Conservation (phyloP, 2,888 invertebrate species). For the Clitarchus hookeri region DNA sequence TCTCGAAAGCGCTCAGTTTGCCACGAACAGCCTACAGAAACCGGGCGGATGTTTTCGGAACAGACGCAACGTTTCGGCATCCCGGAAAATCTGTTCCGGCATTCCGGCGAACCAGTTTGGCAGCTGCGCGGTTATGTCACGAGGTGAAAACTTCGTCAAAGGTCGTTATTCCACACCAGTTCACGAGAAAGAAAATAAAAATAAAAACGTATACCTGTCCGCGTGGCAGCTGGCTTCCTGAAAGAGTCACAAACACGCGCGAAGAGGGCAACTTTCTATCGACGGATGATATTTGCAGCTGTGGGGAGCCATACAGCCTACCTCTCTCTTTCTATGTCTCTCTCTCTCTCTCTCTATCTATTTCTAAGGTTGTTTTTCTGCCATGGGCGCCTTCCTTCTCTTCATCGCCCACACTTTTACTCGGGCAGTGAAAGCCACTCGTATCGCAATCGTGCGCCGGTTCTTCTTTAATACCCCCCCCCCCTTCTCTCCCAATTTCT, state of each 20-base stretch:
- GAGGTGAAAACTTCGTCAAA: background rate
- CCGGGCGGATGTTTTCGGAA: background rate
- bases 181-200: background rate
- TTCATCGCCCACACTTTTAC: background rate
- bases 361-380: background rate
- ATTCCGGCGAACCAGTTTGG: background rate
- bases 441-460: background rate
- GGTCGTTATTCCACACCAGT: background rate
- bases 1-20: too few relatives aligned
- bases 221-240: background rate
- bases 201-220: background rate
- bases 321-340: background rate
- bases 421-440: background rate
- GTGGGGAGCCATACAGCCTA: background rate
- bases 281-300: slow-evolving; percentile 4
- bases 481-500: too few relatives aligned
- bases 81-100: background rate
- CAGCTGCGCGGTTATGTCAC: background rate
- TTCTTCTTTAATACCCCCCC: too few relatives aligned
- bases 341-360: background rate
- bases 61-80: background rate
- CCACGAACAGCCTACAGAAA: too few relatives aligned
- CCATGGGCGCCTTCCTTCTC: background rate
- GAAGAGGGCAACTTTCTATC: background rate
- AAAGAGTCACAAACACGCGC: background rate